A percentile compares a stretch with the other conserved stretches of the same genome.
These are phyloP conservation scores for Paratilapia polleni DNA, from an alignment of 2,113 vertebrate genomes.

Conservation along the genomic window DNA sequence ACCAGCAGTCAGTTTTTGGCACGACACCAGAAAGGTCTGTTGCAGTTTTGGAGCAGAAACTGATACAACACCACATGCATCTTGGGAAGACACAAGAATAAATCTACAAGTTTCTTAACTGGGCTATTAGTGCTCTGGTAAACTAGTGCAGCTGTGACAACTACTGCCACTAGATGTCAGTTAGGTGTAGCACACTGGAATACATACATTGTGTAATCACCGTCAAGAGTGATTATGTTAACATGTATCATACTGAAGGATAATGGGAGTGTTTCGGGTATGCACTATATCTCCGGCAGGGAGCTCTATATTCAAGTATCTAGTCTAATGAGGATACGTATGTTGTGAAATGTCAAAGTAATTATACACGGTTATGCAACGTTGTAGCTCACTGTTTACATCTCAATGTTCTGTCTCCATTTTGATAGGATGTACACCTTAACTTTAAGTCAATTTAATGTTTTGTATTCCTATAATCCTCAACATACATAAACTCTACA, in stretches of 20 bases:
- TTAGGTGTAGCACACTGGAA: background rate
- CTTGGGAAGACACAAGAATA: too few relatives aligned
- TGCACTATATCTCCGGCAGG: rapidly evolving
- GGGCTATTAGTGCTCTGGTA: too few relatives aligned
- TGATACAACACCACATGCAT: too few relatives aligned
- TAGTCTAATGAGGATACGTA: too few relatives aligned
- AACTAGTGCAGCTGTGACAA: too few relatives aligned
- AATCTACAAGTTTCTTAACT: too few relatives aligned
- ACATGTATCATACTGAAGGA: background rate
- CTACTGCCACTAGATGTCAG: background rate
- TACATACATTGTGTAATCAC: background rate
- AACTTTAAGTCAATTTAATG: rapidly evolving
- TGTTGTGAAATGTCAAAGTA: background rate
- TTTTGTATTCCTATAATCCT: background rate
- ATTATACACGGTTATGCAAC: too few relatives aligned
- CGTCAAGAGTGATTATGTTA: background rate
- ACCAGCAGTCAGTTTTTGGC: too few relatives aligned
- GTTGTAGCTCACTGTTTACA: rapidly evolving
- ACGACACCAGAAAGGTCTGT: too few relatives aligned
- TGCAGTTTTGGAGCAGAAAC: too few relatives aligned
- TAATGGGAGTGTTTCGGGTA: background rate
- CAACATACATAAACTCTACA: background rate
- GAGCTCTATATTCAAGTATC: too few relatives aligned
- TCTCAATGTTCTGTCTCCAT: rapidly evolving
- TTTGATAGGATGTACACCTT: rapidly evolving